phyloP scores from a whole-genome alignment of 2,113 vertebrate genomes.

The Rhombomys opimus region DNA sequence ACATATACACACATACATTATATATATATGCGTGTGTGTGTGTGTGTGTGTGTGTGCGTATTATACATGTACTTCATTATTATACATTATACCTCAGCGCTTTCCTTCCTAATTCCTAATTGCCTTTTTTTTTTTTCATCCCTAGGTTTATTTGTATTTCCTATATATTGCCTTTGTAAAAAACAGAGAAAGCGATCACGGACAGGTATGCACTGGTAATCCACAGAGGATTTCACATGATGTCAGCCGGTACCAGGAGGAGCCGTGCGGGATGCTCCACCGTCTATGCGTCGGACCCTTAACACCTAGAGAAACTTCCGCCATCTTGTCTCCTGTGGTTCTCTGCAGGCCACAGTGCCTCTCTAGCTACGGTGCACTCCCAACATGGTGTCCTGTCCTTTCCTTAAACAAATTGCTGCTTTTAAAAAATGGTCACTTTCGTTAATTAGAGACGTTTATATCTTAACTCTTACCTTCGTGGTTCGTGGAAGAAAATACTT shows the following conservation, averaged over 20 bases:
- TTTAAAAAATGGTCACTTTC: conserved; percentile 83
- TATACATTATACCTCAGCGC: neutral
- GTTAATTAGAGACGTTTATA: conserved; percentile 85
- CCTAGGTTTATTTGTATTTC: conserved; percentile 95
- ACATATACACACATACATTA: neutral
- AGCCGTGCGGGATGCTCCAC: conserved; percentile 73
- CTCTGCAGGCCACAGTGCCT: conserved; percentile 83
- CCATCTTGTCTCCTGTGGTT: conserved; percentile 71
- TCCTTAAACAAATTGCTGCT: conserved; percentile 86
- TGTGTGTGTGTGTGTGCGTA: too few species aligned
- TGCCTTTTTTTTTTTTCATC: conserved; percentile 66
- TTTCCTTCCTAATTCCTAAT: neutral
- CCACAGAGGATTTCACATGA: conserved; percentile 50
- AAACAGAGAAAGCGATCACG: conserved; percentile 94
- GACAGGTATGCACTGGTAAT: conserved; percentile 91
- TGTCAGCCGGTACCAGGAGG: conserved; percentile 73
- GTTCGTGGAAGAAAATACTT: conserved; percentile 84
- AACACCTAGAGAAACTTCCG: conserved; percentile 63
- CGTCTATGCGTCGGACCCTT: conserved; percentile 65
- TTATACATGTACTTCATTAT: neutral
- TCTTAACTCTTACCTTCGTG: conserved; percentile 82
- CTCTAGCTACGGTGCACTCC: conserved; percentile 83
- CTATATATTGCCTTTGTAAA: conserved; percentile 98
- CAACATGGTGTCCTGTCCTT: conserved; percentile 78
- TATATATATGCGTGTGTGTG: too few species aligned